A percentile compares a stretch with the other conserved stretches of the same genome.
These are phyloP conservation scores for Phaonia tiefii DNA, from an alignment of 2,888 invertebrate genomes.

Conservation along the genomic window DNA sequence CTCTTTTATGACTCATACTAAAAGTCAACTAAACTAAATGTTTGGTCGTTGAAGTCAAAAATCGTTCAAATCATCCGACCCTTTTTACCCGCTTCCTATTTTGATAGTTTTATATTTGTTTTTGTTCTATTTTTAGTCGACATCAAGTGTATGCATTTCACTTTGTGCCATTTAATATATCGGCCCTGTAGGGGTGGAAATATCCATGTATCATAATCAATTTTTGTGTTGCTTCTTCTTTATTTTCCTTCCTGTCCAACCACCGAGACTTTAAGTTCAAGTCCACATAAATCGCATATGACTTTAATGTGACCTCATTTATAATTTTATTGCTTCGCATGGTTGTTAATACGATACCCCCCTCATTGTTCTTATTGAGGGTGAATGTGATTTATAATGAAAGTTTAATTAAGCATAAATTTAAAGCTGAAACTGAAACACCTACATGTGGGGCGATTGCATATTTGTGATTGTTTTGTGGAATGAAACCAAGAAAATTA, in stretches of 20 bases:
- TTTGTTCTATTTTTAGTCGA: slow-evolving; percentile 46
- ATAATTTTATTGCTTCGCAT: slow-evolving; percentile 35
- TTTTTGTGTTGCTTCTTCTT: not conserved
- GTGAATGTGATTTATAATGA: slow-evolving; percentile 44
- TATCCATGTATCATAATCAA: slow-evolving; percentile 1
- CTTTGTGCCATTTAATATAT: slow-evolving; percentile 21
- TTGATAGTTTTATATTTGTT: no score
- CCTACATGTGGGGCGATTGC: slow-evolving; percentile 38
- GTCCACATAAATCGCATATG: slow-evolving; percentile 31
- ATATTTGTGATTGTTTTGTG: no score
- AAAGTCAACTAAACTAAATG: no score
- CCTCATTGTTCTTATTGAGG: slow-evolving; percentile 18
- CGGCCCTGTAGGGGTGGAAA: slow-evolving; percentile 12
- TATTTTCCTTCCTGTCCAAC: not conserved
- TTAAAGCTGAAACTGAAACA: slow-evolving; percentile 57
- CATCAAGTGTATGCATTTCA: slow-evolving; percentile 53
- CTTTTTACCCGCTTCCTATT: no score
- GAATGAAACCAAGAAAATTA: no score
- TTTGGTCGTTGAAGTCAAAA: no score
- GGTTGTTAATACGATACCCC: no score
- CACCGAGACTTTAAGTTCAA: slow-evolving; percentile 28
- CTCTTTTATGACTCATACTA: no score
- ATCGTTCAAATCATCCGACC: no score
- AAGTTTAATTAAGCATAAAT: no score
- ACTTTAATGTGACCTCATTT: slow-evolving; percentile 63